Evolutionary conservation across 2,797 vertebrate genomes (phyloP).

Genomic region (Hoplostethus mediterraneus): DNA sequence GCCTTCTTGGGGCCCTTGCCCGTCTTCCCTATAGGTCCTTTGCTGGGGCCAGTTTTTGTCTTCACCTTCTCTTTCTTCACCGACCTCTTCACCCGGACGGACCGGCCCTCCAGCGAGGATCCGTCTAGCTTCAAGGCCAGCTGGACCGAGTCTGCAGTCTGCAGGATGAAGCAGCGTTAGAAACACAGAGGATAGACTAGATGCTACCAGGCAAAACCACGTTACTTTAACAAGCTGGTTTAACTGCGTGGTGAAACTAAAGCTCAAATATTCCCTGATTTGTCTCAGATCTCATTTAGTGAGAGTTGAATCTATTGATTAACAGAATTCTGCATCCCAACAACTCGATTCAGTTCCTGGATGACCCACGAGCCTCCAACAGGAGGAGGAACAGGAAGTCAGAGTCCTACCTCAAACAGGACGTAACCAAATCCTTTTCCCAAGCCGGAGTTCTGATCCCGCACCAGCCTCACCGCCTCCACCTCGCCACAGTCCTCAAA

Average conservation of each 20-base stretch:
- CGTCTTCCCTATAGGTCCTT: constrained; percentile 8
- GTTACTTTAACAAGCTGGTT: too few species aligned
- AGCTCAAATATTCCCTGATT: too few species aligned
- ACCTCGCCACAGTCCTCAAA: constrained; percentile 89
- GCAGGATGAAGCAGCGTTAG: neutral
- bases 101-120: constrained; percentile 73
- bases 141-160: constrained; percentile 82
- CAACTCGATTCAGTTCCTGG: too few species aligned
- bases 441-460: constrained; percentile 88
- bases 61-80: constrained; percentile 78
- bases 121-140: constrained; percentile 80
- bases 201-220: too few species aligned
- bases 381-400: neutral
- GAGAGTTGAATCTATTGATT: too few species aligned
- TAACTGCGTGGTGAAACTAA: too few species aligned
- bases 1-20: neutral
- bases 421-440: constrained; percentile 96
- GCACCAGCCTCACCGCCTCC: constrained; percentile 89
- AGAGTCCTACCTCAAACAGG: constrained; percentile 89
- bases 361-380: too few species aligned
- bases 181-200: too few species aligned
- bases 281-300: too few species aligned
- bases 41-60: neutral
- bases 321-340: too few species aligned
- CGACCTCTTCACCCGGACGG: constrained; percentile 81